A percentile compares a stretch with the other conserved stretches of the same genome.
phyloP scores from a whole-genome alignment of 2,888 invertebrate genomes.

The Parasteatoda lunata region DNA sequence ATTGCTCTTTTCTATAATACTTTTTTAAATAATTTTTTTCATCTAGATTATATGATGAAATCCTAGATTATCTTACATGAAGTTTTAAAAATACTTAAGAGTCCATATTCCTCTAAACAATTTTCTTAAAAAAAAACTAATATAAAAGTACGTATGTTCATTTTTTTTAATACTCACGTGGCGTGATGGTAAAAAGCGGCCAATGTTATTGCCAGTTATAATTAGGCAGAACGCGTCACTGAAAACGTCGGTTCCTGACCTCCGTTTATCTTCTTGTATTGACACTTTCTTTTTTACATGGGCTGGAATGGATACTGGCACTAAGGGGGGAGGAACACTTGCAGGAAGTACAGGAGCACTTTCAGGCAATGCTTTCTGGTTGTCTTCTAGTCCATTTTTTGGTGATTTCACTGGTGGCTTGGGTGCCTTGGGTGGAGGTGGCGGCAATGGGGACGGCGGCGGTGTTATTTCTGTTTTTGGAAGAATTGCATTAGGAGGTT shows the following conservation, averaged over 20 bases:
- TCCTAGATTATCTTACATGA: no score
- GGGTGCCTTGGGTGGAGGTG: slow-evolving; percentile 14
- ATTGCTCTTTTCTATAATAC: no score
- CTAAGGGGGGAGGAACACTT: not conserved
- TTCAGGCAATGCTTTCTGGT: slow-evolving; percentile 15
- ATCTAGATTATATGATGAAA: no score
- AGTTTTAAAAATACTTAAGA: no score
- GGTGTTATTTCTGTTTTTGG: slow-evolving; percentile 12
- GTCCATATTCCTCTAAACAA: no score
- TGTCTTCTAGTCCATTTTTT: slow-evolving; percentile 35
- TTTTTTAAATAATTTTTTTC: no score
- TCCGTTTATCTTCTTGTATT: slow-evolving; percentile 61
- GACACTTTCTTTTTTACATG: slow-evolving; percentile 60
- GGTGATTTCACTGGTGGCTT: slow-evolving; percentile 17
- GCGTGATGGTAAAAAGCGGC: slow-evolving; percentile 59
- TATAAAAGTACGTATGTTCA: not conserved
- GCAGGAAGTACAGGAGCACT: slow-evolving; percentile 23
- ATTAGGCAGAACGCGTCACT: slow-evolving; percentile 62
- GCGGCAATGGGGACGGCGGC: slow-evolving; percentile 8
- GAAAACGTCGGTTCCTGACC: slow-evolving; percentile 46
- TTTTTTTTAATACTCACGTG: slow-evolving; percentile 59
- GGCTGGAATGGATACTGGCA: slow-evolving; percentile 10
- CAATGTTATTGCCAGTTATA: slow-evolving; percentile 62
- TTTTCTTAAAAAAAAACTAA: not conserved
- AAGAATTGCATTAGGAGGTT: not conserved